These are phyloP conservation scores for Blastobasis lacticolella DNA, from an alignment of 2,888 invertebrate genomes.

Conservation along the genomic window DNA sequence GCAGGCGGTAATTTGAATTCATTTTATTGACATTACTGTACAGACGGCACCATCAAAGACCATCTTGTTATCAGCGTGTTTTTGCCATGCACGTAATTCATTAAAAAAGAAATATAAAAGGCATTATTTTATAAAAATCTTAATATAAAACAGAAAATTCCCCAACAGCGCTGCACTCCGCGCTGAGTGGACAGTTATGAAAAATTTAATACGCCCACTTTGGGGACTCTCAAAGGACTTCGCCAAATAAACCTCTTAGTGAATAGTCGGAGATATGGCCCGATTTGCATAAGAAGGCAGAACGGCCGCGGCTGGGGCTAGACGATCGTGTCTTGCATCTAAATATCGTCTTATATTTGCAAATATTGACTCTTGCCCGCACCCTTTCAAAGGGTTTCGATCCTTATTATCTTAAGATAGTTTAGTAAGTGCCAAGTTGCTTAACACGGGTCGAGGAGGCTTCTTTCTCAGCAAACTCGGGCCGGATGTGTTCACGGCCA, in stretches of 20 bases:
- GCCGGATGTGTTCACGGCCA: constrained; percentile 16
- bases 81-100: no score
- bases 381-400: constrained; percentile 58
- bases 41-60: no score
- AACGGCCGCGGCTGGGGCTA: constrained; percentile 43
- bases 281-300: constrained; percentile 63
- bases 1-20: no score
- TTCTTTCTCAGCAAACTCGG: constrained; percentile 31
- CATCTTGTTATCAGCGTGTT: no score
- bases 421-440: constrained; percentile 53
- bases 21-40: no score
- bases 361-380: constrained; percentile 67
- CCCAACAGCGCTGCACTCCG: constrained; percentile 24
- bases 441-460: constrained; percentile 35
- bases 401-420: constrained; percentile 61
- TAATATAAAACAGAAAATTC: no score
- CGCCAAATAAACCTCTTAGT: constrained; percentile 61
- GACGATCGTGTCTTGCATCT: constrained; percentile 67
- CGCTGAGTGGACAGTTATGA: constrained; percentile 54
- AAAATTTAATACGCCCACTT: constrained; percentile 62
- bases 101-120: no score
- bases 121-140: no score
- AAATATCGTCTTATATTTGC: constrained; percentile 71
- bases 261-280: constrained; percentile 56
- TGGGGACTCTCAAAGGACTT: constrained; percentile 47